These are phyloP conservation scores for Brachypteracias leptosomus DNA, from an alignment of 2,113 vertebrate genomes.

Conservation along the genomic window DNA sequence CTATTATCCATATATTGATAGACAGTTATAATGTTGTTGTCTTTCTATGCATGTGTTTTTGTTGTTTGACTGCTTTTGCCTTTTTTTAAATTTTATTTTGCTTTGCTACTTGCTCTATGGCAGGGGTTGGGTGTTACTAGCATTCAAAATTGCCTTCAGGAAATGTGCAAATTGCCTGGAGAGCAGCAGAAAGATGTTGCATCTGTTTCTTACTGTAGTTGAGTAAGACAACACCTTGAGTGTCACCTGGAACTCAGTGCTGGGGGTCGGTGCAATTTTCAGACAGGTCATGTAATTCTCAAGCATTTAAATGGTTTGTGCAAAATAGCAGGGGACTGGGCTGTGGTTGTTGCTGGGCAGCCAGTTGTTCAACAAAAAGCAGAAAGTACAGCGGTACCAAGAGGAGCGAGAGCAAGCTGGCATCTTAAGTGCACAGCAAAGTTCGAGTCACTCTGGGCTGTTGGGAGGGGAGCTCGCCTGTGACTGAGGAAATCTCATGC, in stretches of 20 bases:
- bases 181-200: background rate
- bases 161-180: constrained; percentile 12
- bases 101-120: background rate
- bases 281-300: background rate
- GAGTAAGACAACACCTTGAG: background rate
- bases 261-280: background rate
- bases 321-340: background rate
- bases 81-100: background rate
- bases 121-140: background rate
- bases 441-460: background rate
- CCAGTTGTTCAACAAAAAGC: background rate
- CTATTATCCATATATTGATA: background rate
- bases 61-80: background rate
- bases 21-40: background rate
- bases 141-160: background rate
- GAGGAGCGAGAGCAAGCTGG: background rate
- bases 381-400: background rate
- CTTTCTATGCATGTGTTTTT: background rate
- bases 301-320: background rate
- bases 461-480: background rate
- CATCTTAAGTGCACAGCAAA: background rate
- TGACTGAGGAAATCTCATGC: background rate
- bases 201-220: background rate
- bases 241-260: background rate
- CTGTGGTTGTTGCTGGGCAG: background rate